Base-by-base conservation (phyloP, 2,888 invertebrate genomes). In the Arrhopalites spinosus region DNA sequence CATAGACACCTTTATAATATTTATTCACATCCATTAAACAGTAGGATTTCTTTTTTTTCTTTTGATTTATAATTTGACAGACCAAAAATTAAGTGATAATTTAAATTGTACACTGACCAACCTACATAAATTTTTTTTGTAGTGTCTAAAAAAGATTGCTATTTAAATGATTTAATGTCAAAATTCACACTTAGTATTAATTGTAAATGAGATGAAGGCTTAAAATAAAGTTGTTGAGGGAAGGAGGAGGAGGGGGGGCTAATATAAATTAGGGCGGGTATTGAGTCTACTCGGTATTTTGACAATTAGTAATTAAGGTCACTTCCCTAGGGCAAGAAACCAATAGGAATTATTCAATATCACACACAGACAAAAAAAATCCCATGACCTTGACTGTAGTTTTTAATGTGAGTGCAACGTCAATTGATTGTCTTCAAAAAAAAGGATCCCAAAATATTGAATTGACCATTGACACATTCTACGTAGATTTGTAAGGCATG, bases 301-400 rank as follows among this genome's bases (percentile, higher is more conserved):
- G 68, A 69, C 69, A 69, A 69, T 69, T 69, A 30, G 53, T 30
- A 47, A 69, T 69, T 69, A 53, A 53, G 69, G 53, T 23, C 68
- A 68, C 23, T 45, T 68, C 27, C 68, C 23, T 68, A 11, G 25
- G 50, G 68, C 68, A 68, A 68, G 68, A 50, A 68, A 17, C 27
- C 13, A 7, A 67, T 67, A 67, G 45, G 15, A 45, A 50, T 68
- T n/a, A n/a, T n/a, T n/a, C n/a, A n/a, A n/a, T n/a, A n/a, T n/a
- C n/a, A n/a, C n/a, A 53, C 20, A 15, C 53, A 53, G 8, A 53
- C 3, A 20, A 20, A 5, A 20, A 53, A 20, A 36, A 36, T 36
- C 36, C 36, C 36, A 36, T 36, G 36, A 36, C 36, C 11, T 43
- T 67, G 43, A 45, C 43, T 67, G 17, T 36, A 23, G 17, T 56